A percentile compares a stretch with the other conserved stretches of the same genome.
Conservation (phyloP, 2,797 vertebrate genomes). For the Vireo griseus region DNA sequence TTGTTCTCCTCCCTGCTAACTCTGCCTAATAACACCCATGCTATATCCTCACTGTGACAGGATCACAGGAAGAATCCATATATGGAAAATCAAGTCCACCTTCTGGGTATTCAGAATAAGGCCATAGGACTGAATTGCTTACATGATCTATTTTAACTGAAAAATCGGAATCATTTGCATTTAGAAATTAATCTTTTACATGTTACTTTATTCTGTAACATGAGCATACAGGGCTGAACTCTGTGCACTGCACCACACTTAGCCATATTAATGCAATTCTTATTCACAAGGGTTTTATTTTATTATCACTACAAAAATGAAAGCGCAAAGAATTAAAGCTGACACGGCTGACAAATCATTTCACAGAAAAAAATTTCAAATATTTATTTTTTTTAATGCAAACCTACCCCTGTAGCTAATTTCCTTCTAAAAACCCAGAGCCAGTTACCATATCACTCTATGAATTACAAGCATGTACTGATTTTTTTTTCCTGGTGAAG, state of each 20-base stretch:
- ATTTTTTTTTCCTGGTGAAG: conserved; percentile 42
- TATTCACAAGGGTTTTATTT: neutral
- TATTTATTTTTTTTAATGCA: neutral
- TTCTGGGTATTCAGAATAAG: neutral
- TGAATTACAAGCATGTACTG: conserved; percentile 15
- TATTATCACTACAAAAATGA: neutral
- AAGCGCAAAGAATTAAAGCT: neutral
- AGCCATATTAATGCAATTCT: neutral
- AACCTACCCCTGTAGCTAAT: neutral
- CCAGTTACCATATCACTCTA: neutral
- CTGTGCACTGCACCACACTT: neutral
- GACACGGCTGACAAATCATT: neutral
- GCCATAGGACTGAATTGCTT: neutral
- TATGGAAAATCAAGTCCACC: neutral
- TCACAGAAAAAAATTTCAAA: neutral
- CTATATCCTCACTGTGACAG: neutral
- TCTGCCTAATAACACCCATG: neutral
- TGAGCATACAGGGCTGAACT: neutral
- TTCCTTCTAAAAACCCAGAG: neutral
- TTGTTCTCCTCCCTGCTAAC: neutral
- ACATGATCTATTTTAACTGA: neutral
- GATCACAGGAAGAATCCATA: rapidly evolving
- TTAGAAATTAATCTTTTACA: neutral
- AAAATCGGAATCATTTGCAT: neutral
- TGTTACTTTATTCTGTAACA: neutral